Percentiles rank a stretch among this genome's conserved stretches.
These are phyloP conservation scores for Acropternis orthonyx DNA, from an alignment of 2,797 vertebrate species.

Conservation along the genomic window DNA sequence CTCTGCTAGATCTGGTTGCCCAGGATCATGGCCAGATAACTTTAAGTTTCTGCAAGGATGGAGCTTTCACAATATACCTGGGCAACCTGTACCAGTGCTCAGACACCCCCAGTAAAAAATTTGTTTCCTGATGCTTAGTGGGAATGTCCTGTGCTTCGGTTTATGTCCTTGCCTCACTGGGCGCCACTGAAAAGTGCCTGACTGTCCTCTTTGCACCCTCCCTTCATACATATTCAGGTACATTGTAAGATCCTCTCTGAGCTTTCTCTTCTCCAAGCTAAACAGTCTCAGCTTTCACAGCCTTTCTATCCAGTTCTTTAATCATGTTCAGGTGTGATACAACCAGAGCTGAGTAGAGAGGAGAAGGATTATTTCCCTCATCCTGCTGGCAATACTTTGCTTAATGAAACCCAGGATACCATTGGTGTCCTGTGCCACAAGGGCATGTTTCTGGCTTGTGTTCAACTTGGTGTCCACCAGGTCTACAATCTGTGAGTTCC, in stretches of 20 bases:
- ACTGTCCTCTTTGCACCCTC: neutral
- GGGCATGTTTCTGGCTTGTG: neutral
- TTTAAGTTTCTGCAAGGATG: neutral
- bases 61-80: neutral
- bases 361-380: neutral
- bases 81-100: neutral
- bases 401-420: neutral
- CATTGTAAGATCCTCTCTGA: neutral
- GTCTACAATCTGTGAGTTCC: neutral
- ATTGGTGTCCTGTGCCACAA: neutral
- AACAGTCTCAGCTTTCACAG: neutral
- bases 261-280: neutral
- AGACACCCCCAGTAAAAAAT: neutral
- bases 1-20: neutral
- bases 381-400: neutral
- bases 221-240: neutral
- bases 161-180: neutral
- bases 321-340: neutral
- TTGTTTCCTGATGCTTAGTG: neutral
- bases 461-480: neutral
- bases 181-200: neutral
- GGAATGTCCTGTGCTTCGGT: neutral
- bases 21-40: neutral
- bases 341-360: neutral
- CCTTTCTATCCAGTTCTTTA: neutral